Evolutionary conservation across 2,113 vertebrate genomes (phyloP).

Genomic region (Gasterosteus nipponicus): DNA sequence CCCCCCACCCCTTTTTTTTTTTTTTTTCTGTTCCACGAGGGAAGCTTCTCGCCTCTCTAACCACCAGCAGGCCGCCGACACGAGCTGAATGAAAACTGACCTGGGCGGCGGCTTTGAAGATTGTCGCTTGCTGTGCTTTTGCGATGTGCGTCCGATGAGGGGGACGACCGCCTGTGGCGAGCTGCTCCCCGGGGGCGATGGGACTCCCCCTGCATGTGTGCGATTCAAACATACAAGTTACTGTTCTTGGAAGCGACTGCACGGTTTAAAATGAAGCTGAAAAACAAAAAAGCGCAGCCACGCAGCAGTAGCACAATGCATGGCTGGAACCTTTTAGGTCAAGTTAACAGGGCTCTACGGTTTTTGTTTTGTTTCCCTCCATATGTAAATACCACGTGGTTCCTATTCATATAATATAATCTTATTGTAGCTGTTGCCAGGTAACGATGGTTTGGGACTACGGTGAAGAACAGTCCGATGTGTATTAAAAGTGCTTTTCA

Average conservation of each 20-base stretch:
- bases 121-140: conserved; percentile 56
- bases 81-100: conserved; percentile 76
- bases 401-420: conserved; percentile 77
- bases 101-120: conserved; percentile 48
- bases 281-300: conserved; percentile 25
- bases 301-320: conserved; percentile 72
- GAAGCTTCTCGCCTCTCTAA: conserved; percentile 68
- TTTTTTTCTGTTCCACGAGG: conserved; percentile 42
- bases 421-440: conserved; percentile 72
- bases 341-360: conserved; percentile 66
- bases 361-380: conserved; percentile 22
- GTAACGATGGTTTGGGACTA: conserved; percentile 54
- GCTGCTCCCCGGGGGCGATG: conserved; percentile 40
- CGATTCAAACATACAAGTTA: conserved; percentile 37
- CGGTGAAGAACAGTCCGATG: conserved; percentile 59
- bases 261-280: conserved; percentile 55
- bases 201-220: conserved; percentile 54
- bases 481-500: conserved; percentile 75
- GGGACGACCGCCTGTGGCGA: conserved; percentile 49
- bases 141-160: conserved; percentile 42
- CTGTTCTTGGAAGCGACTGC: conserved; percentile 42
- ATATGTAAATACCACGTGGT: conserved; percentile 78
- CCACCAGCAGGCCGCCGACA: conserved; percentile 82
- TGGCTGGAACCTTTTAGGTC: conserved; percentile 57
- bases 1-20: no score